Conservation (phyloP, 2,888 invertebrate genomes). For the Volucella inflata region DNA sequence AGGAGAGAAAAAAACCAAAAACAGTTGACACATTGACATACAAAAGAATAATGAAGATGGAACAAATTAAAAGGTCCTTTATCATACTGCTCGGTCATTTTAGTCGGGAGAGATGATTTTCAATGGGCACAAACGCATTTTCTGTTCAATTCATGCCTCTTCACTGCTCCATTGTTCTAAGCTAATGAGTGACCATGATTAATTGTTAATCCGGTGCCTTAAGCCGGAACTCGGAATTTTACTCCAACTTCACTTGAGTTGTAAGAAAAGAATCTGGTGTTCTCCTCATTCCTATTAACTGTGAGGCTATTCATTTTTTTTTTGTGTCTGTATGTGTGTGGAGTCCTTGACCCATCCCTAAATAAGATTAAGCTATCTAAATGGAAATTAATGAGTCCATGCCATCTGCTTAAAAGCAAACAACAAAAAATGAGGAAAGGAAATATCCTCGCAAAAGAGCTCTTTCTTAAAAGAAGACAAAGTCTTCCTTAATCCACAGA, state of each 20-base stretch:
- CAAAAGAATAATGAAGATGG: constrained; percentile 61
- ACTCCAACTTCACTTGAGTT: constrained; percentile 50
- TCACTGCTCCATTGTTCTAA: constrained; percentile 45
- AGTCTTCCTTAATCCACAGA: constrained; percentile 46
- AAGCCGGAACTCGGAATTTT: constrained; percentile 53
- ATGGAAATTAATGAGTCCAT: constrained; percentile 72
- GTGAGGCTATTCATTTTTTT: constrained; percentile 29
- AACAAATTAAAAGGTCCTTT: constrained; percentile 61
- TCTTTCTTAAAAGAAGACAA: constrained; percentile 23
- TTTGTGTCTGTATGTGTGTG: constrained; percentile 23
- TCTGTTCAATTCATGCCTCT: constrained; percentile 54
- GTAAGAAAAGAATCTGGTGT: constrained; percentile 15
- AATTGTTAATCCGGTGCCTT: constrained; percentile 66
- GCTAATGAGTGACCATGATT: constrained; percentile 68
- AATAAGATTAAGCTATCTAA: constrained; percentile 69
- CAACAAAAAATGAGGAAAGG: constrained; percentile 28
- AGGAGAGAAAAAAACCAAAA: constrained; percentile 6
- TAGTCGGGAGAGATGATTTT: constrained; percentile 38
- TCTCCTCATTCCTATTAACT: too few relatives aligned
- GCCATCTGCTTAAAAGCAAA: constrained; percentile 65
- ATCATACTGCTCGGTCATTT: constrained; percentile 32
- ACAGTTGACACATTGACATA: constrained; percentile 54
- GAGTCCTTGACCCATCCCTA: constrained; percentile 15
- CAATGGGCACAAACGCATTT: constrained; percentile 50
- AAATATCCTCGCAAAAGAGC: constrained; percentile 26